Evolutionary conservation across 2,888 invertebrate species (phyloP).

Genomic region (Anagyrus pseudococci): DNA sequence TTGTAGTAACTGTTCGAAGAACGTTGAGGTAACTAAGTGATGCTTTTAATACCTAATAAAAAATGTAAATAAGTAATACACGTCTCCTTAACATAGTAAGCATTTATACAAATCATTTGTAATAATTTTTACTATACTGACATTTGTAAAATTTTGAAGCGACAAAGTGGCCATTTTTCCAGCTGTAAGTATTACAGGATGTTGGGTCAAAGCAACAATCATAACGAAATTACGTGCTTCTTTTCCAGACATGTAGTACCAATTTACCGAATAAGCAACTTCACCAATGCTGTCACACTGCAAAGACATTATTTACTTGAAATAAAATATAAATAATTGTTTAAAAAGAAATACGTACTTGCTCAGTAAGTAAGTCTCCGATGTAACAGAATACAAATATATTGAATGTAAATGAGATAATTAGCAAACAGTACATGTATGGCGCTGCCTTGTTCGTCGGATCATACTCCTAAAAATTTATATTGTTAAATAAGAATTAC

Average conservation of each 20-base stretch:
- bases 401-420: slow-evolving; percentile 29
- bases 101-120: slow-evolving; percentile 27
- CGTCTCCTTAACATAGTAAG: background rate
- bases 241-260: slow-evolving; percentile 45
- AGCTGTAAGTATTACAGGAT: slow-evolving; percentile 44
- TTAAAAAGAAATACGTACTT: slow-evolving; percentile 19
- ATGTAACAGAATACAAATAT: slow-evolving; percentile 37
- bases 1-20: slow-evolving; percentile 8
- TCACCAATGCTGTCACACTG: slow-evolving; percentile 45
- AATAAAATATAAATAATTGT: too few relatives aligned
- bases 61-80: background rate
- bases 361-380: slow-evolving; percentile 33
- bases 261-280: slow-evolving; percentile 43
- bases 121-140: too few relatives aligned
- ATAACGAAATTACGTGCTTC: slow-evolving; percentile 41
- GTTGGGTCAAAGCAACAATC: slow-evolving; percentile 42
- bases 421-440: slow-evolving; percentile 10
- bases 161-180: slow-evolving; percentile 47
- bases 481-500: background rate
- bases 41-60: slow-evolving; percentile 31
- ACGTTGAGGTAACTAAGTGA: slow-evolving; percentile 35
- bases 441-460: slow-evolving; percentile 5
- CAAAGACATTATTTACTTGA: background rate
- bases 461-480: slow-evolving; percentile 15
- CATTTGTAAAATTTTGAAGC: slow-evolving; percentile 46